Evolutionary conservation across 1,140 invertebrate genomes (phyloP), one percentile per base, ranked within the genome.

Genomic region (Drosophila guanche): DNA sequence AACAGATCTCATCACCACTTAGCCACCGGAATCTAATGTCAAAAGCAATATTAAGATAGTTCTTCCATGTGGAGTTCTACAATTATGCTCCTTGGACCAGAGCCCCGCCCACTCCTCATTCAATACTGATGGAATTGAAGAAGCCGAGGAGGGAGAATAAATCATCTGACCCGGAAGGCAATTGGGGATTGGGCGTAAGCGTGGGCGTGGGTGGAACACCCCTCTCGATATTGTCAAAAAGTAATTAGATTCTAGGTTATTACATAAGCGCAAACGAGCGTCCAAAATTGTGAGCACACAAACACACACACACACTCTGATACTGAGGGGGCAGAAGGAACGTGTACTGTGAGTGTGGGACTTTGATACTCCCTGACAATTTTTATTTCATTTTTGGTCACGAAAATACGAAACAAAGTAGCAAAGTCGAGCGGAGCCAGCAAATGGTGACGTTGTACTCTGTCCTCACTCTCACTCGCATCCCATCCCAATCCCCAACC

Each of bases 161-260:
- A 33, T 12, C 33, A 10, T 10, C 33, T 37, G 33, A 45, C 62
- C 70, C 43, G 54, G 33, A 27, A 12, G 29, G 58, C n/a, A 57
- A 33, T 25, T 41, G 45, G 22, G 37, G 55, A 50, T 29, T 22
- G 41, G 29, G 43, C 42, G 16, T 20, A 20, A 20, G 16, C 16
- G 16, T 20, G 16, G 16, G 16, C 43, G 10, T 27, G 37, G 37
- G 58, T 23, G 37, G 59, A 16, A 41, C 45, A 47, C 56, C 58
- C 56, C 52, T 43, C 67, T 69, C 47, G 80, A 84, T 76, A 73
- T 86, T 79, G 73, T 86, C 73, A 74, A 85, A 79, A 88, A 83
- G 83, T 88, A 88, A 88, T 88, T 88, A 88, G 84, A 88, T 88
- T 88, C 78, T 56, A 89, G 71, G 83, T 65, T 83, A 83, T 89